Evolutionary conservation across 1,140 invertebrate species (phyloP), one percentile per base, ranked within the genome.

Genomic region (Macrosteles quadrilineatus): DNA sequence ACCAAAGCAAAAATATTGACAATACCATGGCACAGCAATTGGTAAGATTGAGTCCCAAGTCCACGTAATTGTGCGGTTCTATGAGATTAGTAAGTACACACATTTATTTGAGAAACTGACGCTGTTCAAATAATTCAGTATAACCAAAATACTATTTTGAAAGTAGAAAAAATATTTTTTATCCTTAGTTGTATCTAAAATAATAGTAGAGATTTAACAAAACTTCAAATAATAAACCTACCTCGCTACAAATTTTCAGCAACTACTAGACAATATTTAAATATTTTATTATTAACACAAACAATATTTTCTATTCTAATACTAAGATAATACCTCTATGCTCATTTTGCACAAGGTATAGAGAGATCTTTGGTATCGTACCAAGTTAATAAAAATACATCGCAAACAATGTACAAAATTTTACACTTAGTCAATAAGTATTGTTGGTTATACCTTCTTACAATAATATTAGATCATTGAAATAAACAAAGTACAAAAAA

Each of bases 361-460:
- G 47, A 59, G 55, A 59, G 55, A 59, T 59, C 55, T 59, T 59
- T 59, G 55, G 55, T 59, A 50, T 50, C 47, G 47, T 50, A 50
- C 47, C 47, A 50, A 50, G 47, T 59, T 30, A 59, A 59, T 27
- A 59, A 14, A 59, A 27, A 59, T 59, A 59, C 21, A 27, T 59
- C 12, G 12, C 12, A 36, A 21, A 29, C 27, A 29, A 59, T 59
- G 21, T 59, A 59, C 55, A 59, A 27, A 25, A 59, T 59, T 59
- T 59, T 59, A 59, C 55, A 59, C 9, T 59, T 6, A 4, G n/a
- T 29, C 17, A 50, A 50, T 23, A 19, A 25, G 23, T 21, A 21
- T 21, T 14, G 55, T 29, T 30, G 55, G 55, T 59, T 59, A 59
- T 30, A 59, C 55, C 55, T 27, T 59, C 55, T 59, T 59, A 59